Conservation (phyloP, 64 coral and sea anemone species). For the Stylophora pistillata region DNA sequence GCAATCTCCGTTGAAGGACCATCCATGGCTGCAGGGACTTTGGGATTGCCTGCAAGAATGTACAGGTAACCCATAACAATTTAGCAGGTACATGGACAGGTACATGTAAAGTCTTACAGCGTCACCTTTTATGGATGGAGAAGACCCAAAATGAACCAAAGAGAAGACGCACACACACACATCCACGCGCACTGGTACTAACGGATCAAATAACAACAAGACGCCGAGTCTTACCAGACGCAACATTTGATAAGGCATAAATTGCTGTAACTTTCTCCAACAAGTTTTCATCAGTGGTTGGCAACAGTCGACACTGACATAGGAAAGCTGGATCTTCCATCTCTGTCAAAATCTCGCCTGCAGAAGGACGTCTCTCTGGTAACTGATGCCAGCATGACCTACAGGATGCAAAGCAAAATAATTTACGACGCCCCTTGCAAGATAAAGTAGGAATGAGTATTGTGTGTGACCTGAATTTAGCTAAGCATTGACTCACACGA, state of each 20-base stretch:
- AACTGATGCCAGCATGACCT: slow-evolving; percentile 79
- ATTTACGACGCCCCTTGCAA: too few relatives aligned
- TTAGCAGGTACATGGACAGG: not conserved
- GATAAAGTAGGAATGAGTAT: too few relatives aligned
- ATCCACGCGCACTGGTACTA: not conserved
- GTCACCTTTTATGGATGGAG: not conserved
- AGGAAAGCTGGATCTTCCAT: slow-evolving; percentile 93
- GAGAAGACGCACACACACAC: not conserved
- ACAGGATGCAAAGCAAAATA: not conserved
- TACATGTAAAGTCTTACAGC: not conserved
- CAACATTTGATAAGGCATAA: slow-evolving; percentile 72
- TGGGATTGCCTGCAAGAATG: slow-evolving; percentile 34
- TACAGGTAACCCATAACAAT: not conserved
- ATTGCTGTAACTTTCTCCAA: slow-evolving; percentile 84
- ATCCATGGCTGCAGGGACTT: not conserved
- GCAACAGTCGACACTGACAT: slow-evolving; percentile 90
- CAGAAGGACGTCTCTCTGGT: slow-evolving; percentile 68
- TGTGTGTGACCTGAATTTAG: too few relatives aligned
- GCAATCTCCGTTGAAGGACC: not conserved
- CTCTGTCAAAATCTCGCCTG: slow-evolving; percentile 58
- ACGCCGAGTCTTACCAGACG: slow-evolving; percentile 15
- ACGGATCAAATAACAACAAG: not conserved
- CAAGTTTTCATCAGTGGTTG: slow-evolving; percentile 41
- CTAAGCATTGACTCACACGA: too few relatives aligned
- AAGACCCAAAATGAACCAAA: not conserved